Base-by-base conservation (phyloP, 2,888 invertebrate genomes). In the Apoderus coryli region DNA sequence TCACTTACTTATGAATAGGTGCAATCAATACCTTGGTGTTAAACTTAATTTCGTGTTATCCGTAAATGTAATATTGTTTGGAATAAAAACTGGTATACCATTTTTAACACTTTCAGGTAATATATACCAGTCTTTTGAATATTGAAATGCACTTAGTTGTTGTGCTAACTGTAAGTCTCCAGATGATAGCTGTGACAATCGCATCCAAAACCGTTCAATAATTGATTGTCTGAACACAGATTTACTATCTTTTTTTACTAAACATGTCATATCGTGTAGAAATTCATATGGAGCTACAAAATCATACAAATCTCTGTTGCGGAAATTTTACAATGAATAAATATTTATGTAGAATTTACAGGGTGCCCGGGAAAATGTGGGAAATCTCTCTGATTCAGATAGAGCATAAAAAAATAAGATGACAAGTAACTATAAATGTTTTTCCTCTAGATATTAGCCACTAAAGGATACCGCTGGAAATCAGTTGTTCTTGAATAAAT, bases 251-350 rank as follows among this genome's bases (percentile, higher is more conserved):
- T 71, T 71, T 44, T 71, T 72, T 35, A 67, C 64, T 23, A 65
- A 50, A 41, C 75, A 75, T 3, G 72, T 74, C 30, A 79, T 69
- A 47, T 81, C 80, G 46, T 78, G 76, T 15, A 80, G 57, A 55
- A 80, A 77, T 45, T 78, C 76, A 47, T 79, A 77, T 2, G 70
- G 69, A 15, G 74, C 75, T 61, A 45, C 22, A 55, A 35, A 34
- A 6, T 7, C 30, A n/a, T n/a, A n/a, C n/a, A n/a, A n/a, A n/a
- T n/a, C n/a, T n/a, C n/a, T n/a, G n/a, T n/a, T n/a, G n/a, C n/a
- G n/a, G n/a, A n/a, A n/a, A n/a, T n/a, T n/a, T n/a, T n/a, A n/a
- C n/a, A n/a, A n/a, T n/a, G n/a, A n/a, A n/a, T n/a, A n/a, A n/a
- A n/a, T n/a, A n/a, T n/a, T n/a, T n/a, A n/a, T n/a, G n/a, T n/a